phyloP scores from a whole-genome alignment of 2,888 invertebrate genomes.

The Rhimphoctona megacephalus region DNA sequence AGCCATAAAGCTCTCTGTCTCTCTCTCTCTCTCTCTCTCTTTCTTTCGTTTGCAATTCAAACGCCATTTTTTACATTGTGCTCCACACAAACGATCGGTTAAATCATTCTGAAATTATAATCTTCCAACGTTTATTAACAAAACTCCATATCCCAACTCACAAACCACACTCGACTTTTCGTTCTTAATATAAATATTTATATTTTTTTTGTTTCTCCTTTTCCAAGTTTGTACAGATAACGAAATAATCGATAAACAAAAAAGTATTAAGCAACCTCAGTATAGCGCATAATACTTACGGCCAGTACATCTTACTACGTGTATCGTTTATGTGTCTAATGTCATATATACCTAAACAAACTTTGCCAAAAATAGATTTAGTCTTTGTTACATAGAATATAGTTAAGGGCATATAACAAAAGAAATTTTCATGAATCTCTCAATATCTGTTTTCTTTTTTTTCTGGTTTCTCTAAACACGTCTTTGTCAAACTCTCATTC shows the following conservation, averaged over 20 bases:
- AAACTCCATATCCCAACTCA: slow-evolving; percentile 42
- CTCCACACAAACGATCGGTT: background rate
- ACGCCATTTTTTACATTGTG: slow-evolving; percentile 6
- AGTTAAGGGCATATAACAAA: slow-evolving; percentile 83
- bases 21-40: background rate
- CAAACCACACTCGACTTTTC: slow-evolving; percentile 31
- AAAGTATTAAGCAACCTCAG: slow-evolving; percentile 80
- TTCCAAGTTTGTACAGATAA: slow-evolving; percentile 80
- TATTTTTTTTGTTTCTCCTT: slow-evolving; percentile 60
- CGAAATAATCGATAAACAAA: slow-evolving; percentile 75
- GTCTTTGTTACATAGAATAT: slow-evolving; percentile 84
- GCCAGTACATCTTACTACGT: slow-evolving; percentile 84
- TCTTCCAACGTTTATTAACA: slow-evolving; percentile 19
- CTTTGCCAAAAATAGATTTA: slow-evolving; percentile 85
- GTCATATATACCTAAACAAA: slow-evolving; percentile 83
- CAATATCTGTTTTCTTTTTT: slow-evolving; percentile 69
- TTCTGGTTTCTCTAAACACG: slow-evolving; percentile 46
- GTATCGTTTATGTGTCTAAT: slow-evolving; percentile 82
- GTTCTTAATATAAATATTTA: slow-evolving; percentile 7
- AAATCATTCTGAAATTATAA: slow-evolving; percentile 9
- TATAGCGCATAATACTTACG: slow-evolving; percentile 83
- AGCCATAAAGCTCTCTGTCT: slow-evolving; percentile 28
- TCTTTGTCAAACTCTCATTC: slow-evolving; percentile 40
- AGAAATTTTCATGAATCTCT: slow-evolving; percentile 74
- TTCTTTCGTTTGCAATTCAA: slow-evolving; percentile 3